phyloP scores from a whole-genome alignment of 2,797 vertebrate species.

The Nyctalus aviator region DNA sequence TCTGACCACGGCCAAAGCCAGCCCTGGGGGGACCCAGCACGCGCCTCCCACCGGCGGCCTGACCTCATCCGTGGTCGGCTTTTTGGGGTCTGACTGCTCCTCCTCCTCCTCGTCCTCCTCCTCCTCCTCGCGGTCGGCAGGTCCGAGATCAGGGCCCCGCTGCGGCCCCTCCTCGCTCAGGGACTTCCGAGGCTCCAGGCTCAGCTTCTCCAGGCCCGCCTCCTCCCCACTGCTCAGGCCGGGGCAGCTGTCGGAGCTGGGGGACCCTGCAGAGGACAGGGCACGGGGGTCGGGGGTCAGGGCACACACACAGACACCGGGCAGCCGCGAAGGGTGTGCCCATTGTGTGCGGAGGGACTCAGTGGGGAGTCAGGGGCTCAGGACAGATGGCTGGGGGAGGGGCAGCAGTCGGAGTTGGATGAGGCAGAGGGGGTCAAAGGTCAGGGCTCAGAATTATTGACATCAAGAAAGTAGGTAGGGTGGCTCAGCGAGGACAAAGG shows the following conservation, averaged over 20 bases:
- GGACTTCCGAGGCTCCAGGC: constrained; percentile 91
- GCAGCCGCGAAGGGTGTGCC: background rate
- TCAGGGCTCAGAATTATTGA: background rate
- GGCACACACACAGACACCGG: background rate
- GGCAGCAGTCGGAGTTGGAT: background rate
- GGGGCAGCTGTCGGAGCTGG: constrained; percentile 77
- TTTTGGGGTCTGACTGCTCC: constrained; percentile 90
- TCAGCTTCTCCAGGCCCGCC: constrained; percentile 86
- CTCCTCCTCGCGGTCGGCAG: constrained; percentile 89
- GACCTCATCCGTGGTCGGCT: constrained; percentile 93
- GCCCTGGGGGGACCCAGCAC: background rate
- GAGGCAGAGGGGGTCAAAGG: background rate
- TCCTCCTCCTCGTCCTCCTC: constrained; percentile 95
- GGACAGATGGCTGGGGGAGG: background rate
- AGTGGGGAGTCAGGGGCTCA: background rate
- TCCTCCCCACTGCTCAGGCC: constrained; percentile 91
- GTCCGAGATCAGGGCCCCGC: constrained; percentile 36
- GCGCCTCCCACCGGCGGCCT: background rate
- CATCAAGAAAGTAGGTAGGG: background rate
- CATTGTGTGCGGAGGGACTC: background rate
- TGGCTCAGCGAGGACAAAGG: background rate
- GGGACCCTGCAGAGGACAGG: constrained; percentile 71
- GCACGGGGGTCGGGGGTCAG: background rate
- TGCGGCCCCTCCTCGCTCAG: constrained; percentile 85
- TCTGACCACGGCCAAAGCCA: background rate